phyloP scores from a whole-genome alignment of 1,140 invertebrate species.

The Agrilus planipennis region DNA sequence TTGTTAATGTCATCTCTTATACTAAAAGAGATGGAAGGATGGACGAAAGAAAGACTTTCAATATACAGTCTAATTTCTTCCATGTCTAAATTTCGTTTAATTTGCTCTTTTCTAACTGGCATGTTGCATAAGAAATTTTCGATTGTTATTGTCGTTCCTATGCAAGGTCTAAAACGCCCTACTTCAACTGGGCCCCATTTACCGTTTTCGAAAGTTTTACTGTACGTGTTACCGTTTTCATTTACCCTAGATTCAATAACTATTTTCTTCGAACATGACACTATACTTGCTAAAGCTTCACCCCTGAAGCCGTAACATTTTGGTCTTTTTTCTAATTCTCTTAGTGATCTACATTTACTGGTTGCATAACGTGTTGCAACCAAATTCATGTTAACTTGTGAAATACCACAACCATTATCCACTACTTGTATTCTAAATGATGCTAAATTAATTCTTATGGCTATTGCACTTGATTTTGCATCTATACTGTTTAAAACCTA shows the following conservation, averaged over 20 bases:
- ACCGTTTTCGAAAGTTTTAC: slow-evolving; percentile 33
- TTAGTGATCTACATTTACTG: slow-evolving; percentile 44
- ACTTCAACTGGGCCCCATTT: slow-evolving; percentile 6
- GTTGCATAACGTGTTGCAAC: slow-evolving; percentile 48
- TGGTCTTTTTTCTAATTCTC: slow-evolving; percentile 38
- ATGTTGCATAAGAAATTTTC: slow-evolving; percentile 48
- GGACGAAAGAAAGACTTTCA: slow-evolving; percentile 45
- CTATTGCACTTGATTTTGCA: slow-evolving; percentile 47
- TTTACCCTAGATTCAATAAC: slow-evolving; percentile 41
- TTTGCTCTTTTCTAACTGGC: slow-evolving; percentile 44
- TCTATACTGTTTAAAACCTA: slow-evolving; percentile 53
- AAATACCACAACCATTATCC: slow-evolving; percentile 52
- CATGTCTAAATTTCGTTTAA: slow-evolving; percentile 42
- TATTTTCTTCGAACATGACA: slow-evolving; percentile 40
- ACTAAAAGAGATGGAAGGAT: slow-evolving; percentile 44
- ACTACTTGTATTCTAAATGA: slow-evolving; percentile 49
- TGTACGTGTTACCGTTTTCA: slow-evolving; percentile 34
- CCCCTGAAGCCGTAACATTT: slow-evolving; percentile 49
- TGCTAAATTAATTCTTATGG: slow-evolving; percentile 44
- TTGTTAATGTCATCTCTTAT: slow-evolving; percentile 47
- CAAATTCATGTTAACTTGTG: slow-evolving; percentile 36
- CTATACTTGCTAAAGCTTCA: slow-evolving; percentile 50
- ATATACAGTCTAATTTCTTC: slow-evolving; percentile 42
- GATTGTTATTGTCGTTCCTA: slow-evolving; percentile 52
- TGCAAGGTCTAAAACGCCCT: slow-evolving; percentile 33